Base-by-base conservation (phyloP, 2,888 invertebrate genomes). In the Germaria angustata region DNA sequence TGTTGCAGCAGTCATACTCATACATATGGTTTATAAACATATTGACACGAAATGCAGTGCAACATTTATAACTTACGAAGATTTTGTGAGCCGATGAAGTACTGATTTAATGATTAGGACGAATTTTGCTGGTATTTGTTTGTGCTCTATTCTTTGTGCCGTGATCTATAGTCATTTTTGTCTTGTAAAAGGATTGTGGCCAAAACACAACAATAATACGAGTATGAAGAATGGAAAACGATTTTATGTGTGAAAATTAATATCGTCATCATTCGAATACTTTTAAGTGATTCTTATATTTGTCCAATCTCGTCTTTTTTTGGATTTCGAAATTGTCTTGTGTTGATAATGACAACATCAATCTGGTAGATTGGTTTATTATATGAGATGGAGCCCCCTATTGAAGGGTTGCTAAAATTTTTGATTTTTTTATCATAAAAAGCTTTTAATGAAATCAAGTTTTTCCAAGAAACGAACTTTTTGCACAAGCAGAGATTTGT, bases 111-210 rank as follows among this genome's bases (percentile, higher is more conserved):
- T 17, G 55, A 65, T 69, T 71, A 20, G 65, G 55, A 61, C 17
- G 57, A 24, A 24, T 51, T 68, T 66, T 59, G 41, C 17, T 73
- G 7, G 41, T 61, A 15, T 44, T 22, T 34, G 28, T 68, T 65
- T 55, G 28, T 57, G 6, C 2, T 20, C 28, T 72, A 6, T 57
- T 28, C 15, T 20, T 69, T 75, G 57, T 75, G 51, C 46, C 79
- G 75, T 79, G 79, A 79, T 82, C 82, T 79, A 53, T 66, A 71
- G 75, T 79, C 65, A 79, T 82, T 72, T 82, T 51, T 51, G 51
- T 51, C 41, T 66, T 15, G 15, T 72, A 17, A 51, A 79, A 59
- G 59, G 66, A 78, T 57, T 59, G 46, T 32, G 51, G 61, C 77
- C 22, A 22, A 20, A 68, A 46, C 51, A 46, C 51, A 77, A 51